Conservation (phyloP, 2,113 vertebrate genomes). For the human (Homo sapiens) region DNA sequence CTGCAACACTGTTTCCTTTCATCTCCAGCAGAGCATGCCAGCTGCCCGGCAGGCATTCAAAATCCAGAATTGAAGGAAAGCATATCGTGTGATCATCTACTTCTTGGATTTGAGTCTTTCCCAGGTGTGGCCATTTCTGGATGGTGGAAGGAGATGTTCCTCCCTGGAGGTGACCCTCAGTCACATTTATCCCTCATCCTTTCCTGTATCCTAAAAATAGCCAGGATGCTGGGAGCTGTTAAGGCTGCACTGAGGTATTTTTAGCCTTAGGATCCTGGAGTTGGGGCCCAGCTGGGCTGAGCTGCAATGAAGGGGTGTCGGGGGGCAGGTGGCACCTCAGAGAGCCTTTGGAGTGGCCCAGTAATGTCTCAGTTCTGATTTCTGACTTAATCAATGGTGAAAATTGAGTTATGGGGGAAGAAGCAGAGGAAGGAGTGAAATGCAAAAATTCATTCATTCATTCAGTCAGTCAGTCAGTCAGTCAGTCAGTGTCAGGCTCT, state of each 20-base stretch:
- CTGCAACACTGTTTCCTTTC: too few species aligned
- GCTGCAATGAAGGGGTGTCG: accelerated
- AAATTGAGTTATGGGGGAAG: neutral
- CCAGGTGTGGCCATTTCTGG: neutral
- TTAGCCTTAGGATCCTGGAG: neutral
- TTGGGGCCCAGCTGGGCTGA: neutral
- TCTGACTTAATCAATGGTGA: neutral
- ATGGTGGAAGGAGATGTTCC: neutral
- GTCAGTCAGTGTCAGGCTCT: neutral
- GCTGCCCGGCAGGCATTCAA: neutral
- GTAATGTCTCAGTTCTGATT: neutral
- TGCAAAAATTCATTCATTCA: neutral
- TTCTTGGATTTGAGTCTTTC: neutral
- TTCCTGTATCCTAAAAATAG: conserved; percentile 18
- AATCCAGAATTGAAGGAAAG: neutral
- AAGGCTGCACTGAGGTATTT: neutral
- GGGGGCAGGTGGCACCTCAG: neutral
- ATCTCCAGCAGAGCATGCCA: neutral
- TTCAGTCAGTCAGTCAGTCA: neutral
- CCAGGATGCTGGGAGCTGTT: neutral
- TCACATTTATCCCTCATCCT: neutral
- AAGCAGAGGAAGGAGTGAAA: neutral
- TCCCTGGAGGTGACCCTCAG: neutral
- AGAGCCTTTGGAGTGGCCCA: neutral
- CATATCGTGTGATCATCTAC: accelerated